Percentiles rank a stretch among this genome's conserved stretches.
Evolutionary conservation across 2,797 vertebrate species (phyloP).

Genomic region (Centropyge bicolor): DNA sequence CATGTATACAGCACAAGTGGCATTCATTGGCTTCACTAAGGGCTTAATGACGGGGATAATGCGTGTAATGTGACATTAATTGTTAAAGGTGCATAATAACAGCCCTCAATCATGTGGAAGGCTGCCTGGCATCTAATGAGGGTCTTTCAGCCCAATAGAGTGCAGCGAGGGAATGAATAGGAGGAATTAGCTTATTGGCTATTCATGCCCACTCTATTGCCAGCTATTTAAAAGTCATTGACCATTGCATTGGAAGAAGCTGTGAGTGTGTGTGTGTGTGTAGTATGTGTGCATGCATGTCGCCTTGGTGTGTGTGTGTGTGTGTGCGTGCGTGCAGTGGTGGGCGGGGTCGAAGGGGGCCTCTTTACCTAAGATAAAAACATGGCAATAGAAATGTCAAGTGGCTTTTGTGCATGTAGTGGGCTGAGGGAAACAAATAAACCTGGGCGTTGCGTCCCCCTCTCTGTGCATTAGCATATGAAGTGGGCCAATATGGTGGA

Average conservation of each 20-base stretch:
- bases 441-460: conserved; percentile 84
- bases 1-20: conserved; percentile 87
- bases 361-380: conserved; percentile 88
- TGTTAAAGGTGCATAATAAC: conserved; percentile 88
- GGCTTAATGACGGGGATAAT: conserved; percentile 88
- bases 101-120: conserved; percentile 87
- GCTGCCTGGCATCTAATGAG: conserved; percentile 86
- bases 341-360: conserved; percentile 73
- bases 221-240: conserved; percentile 89
- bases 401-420: conserved; percentile 84
- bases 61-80: conserved; percentile 90
- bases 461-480: conserved; percentile 93
- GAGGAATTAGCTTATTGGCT: conserved; percentile 88
- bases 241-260: conserved; percentile 83
- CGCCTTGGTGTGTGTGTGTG: conserved; percentile 45
- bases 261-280: conserved; percentile 60
- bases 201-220: conserved; percentile 90
- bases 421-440: conserved; percentile 85
- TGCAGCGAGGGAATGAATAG: conserved; percentile 85
- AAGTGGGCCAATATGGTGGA: conserved; percentile 90
- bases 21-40: conserved; percentile 85
- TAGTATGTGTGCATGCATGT: conserved; percentile 63
- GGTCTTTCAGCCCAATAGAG: conserved; percentile 85
- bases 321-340: conserved; percentile 48
- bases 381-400: conserved; percentile 87